Base-by-base conservation (phyloP, 2,888 invertebrate species). In the Cynaeus angustus region DNA sequence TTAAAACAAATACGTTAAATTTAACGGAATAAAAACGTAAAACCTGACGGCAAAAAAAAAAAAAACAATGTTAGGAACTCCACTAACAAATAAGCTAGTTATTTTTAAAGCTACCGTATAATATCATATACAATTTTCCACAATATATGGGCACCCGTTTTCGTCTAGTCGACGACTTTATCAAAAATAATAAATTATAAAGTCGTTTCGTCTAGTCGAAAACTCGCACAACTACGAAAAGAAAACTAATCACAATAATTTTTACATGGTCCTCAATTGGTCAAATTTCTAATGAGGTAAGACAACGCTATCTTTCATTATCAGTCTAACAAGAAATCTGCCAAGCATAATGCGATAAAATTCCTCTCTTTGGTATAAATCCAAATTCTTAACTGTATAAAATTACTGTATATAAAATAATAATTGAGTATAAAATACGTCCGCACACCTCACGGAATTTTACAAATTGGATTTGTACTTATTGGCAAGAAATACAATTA, bases 51-150 rank as follows among this genome's bases (percentile, higher is more conserved):
- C 38, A 48, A 50, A 59, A 66, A 26, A 41, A 59, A 64, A 68
- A 16, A 69, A 68, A 59, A 72, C 62, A 58, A 72, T 67, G 74
- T 74, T 74, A 74, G 74, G 73, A 74, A 74, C 74, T 70, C 61
- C 61, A 70, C 70, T 73, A 74, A 72, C 73, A 67, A 71, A 66
- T 45, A 66, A 69, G 74, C 74, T 74, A 72, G 70, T 72, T 55
- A 56, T 53, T 50, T 62, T 76, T 77, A 77, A 77, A 77, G 75
- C 75, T 77, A 73, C 68, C 70, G 72, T 68, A 70, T 75, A 76
- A 75, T 76, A 77, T 75, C 75, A 77, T 71, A 64, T 62, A 67
- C 66, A 66, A 48, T 66, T 66, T 58, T 67, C 41, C 52, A 56
- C 56, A 37, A 41, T 56, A 56, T 38, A 56, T 41, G 43, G 56